Percentiles rank a stretch among this genome's conserved stretches.
Conservation (phyloP, 2,113 vertebrate genomes). For the Coracopsis vasa region DNA sequence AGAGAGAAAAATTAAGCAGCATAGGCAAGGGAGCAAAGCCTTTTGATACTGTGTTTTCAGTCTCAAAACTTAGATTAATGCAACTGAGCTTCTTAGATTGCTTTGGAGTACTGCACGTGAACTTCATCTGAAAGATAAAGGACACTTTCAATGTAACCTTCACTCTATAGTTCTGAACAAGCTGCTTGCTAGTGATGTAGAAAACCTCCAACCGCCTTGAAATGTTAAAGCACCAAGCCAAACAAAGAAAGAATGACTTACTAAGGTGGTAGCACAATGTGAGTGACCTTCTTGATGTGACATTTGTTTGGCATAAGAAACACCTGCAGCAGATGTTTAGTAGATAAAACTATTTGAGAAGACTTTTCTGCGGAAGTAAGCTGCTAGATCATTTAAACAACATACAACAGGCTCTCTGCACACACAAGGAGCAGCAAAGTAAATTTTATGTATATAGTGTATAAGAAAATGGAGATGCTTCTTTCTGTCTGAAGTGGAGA, state of each 20-base stretch:
- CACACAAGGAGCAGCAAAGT: not conserved
- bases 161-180: not conserved
- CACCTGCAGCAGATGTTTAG: conserved; percentile 1
- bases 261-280: conserved; percentile 30
- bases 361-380: not conserved
- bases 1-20: not conserved
- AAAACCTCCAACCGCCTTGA: conserved; percentile 18
- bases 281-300: conserved; percentile 22
- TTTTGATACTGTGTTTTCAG: conserved; percentile 9
- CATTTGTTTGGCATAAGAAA: conserved; percentile 16
- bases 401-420: not conserved
- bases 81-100: not conserved
- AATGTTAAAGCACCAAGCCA: conserved; percentile 1
- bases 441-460: not conserved
- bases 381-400: not conserved
- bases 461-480: not conserved
- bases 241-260: conserved; percentile 24
- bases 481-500: not conserved
- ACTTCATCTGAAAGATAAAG: conserved; percentile 30
- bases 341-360: not conserved
- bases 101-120: conserved; percentile 17
- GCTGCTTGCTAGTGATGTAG: not conserved
- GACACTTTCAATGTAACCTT: conserved; percentile 46
- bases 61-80: not conserved
- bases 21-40: conserved; percentile 20